Percentiles rank a stretch among this genome's conserved stretches.
Conservation (phyloP, 2,113 vertebrate species). For the Origma solitaria region DNA sequence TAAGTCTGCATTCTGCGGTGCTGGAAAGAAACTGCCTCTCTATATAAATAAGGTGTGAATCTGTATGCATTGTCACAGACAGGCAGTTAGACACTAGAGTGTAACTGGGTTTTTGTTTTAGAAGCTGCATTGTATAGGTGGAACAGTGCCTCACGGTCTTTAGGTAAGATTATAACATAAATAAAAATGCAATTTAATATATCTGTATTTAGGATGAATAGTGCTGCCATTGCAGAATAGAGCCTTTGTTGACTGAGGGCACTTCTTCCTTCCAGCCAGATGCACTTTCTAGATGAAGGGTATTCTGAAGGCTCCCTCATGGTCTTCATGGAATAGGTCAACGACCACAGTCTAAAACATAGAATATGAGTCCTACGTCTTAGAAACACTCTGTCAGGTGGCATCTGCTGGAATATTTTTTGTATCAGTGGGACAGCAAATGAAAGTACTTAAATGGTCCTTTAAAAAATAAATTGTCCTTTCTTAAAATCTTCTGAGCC, state of each 20-base stretch:
- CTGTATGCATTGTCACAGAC: background rate
- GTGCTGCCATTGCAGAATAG: background rate
- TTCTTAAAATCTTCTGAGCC: background rate
- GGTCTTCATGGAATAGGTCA: background rate
- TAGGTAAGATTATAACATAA: background rate
- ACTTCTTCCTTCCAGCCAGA: background rate
- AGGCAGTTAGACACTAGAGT: background rate
- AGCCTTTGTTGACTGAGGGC: background rate
- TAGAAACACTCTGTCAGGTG: background rate
- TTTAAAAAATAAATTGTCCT: background rate
- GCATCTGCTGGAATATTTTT: background rate
- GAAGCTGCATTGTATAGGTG: background rate
- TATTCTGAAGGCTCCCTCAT: background rate
- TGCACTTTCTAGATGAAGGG: background rate
- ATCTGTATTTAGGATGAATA: background rate
- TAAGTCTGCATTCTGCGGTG: background rate
- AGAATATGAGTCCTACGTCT: fast-evolving
- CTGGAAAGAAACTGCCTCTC: background rate
- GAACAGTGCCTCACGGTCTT: background rate
- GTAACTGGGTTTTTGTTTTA: background rate
- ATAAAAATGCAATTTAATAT: background rate
- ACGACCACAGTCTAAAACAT: background rate
- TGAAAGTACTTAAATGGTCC: background rate
- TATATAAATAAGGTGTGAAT: background rate
- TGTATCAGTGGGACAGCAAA: background rate